These are phyloP conservation scores for Dasysyrphus tricinctus DNA, from an alignment of 2,888 invertebrate species.

Conservation along the genomic window DNA sequence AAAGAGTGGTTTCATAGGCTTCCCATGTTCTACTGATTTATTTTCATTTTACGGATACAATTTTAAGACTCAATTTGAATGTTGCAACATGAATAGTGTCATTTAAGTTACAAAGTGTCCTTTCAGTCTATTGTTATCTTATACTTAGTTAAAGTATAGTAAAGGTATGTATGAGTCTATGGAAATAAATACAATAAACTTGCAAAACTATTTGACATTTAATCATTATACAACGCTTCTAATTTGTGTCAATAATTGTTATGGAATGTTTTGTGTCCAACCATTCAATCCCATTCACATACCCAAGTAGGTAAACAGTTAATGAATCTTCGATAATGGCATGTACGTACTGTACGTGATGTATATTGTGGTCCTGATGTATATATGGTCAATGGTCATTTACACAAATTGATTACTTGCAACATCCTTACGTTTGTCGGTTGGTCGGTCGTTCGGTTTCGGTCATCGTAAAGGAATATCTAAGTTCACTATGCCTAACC, in stretches of 20 bases:
- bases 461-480: conserved; percentile 4
- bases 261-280: conserved; percentile 48
- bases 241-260: conserved; percentile 63
- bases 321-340: conserved; percentile 48
- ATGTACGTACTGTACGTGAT: neutral
- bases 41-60: too few species aligned
- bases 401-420: conserved; percentile 36
- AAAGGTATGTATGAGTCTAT: too few species aligned
- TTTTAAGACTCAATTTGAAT: neutral
- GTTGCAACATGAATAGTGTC: neutral
- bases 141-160: too few species aligned
- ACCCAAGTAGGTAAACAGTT: conserved; percentile 30
- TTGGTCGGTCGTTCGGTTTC: neutral
- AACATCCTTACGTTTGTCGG: conserved; percentile 4
- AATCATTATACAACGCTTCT: conserved; percentile 58
- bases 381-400: conserved; percentile 10
- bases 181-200: neutral
- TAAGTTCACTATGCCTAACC: neutral
- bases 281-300: conserved; percentile 10
- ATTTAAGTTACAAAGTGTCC: conserved; percentile 1
- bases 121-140: neutral
- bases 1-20: too few species aligned
- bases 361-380: neutral
- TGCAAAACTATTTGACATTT: conserved; percentile 27
- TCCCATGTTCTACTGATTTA: too few species aligned